Percentiles rank a stretch among this genome's conserved stretches.
Evolutionary conservation across 2,113 vertebrate genomes (phyloP).

Genomic region (Vireo altiloquus): DNA sequence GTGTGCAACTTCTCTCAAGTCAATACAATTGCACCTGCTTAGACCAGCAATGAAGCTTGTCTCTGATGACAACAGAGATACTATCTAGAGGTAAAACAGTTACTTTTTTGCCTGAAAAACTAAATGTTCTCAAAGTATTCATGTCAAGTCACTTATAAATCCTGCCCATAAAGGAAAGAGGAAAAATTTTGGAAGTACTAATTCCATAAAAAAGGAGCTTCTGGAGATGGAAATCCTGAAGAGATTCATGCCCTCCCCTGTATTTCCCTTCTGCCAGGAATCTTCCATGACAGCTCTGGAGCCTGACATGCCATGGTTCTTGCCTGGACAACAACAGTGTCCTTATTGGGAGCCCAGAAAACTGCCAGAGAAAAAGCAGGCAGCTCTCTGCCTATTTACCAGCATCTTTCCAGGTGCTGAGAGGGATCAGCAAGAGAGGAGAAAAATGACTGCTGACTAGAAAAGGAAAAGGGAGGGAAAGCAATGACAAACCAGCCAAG

Average conservation of each 20-base stretch:
- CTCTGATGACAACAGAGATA: constrained; percentile 28
- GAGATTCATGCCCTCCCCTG: not conserved
- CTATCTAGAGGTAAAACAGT: constrained; percentile 30
- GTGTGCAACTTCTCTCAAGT: not conserved
- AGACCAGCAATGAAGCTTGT: not conserved
- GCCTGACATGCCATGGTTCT: not conserved
- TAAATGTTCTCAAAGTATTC: constrained; percentile 24
- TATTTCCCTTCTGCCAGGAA: not conserved
- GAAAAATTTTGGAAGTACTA: not conserved
- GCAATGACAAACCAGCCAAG: not conserved
- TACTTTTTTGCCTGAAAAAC: constrained; percentile 41
- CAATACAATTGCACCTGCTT: constrained; percentile 23
- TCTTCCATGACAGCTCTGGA: not conserved
- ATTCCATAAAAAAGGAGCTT: not conserved
- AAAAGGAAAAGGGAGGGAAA: not conserved
- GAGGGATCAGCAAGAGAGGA: not conserved
- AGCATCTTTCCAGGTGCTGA: not conserved
- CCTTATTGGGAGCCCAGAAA: not conserved
- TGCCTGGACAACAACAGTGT: not conserved
- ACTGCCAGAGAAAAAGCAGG: not conserved
- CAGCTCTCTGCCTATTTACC: not conserved
- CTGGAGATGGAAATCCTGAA: not conserved
- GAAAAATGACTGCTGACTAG: not conserved
- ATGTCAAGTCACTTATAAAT: not conserved
- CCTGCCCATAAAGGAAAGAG: not conserved